phyloP scores from a whole-genome alignment of 2,888 invertebrate species.

The Tubulanus polymorphus region DNA sequence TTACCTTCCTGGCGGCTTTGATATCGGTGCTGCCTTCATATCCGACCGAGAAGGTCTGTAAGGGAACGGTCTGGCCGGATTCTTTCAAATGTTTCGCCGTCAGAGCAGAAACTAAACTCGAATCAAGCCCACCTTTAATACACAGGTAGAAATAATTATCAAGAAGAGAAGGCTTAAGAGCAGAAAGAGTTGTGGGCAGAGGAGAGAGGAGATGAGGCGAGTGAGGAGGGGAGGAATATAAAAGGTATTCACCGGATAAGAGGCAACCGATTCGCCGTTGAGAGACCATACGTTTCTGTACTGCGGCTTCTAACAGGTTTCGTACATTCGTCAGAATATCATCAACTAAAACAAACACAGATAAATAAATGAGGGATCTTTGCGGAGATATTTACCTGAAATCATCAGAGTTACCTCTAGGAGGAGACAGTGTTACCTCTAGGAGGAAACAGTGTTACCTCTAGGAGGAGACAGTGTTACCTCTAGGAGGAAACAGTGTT shows the following conservation, averaged over 20 bases:
- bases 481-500: no score
- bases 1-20: conserved; percentile 67
- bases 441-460: no score
- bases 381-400: no score
- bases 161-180: no score
- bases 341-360: conserved; percentile 4
- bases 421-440: no score
- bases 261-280: conserved; percentile 77
- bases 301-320: conserved; percentile 54
- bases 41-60: conserved; percentile 80
- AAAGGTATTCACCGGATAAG: conserved; percentile 61
- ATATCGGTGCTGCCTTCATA: conserved; percentile 81
- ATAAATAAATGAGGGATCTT: no score
- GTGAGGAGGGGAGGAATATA: no score
- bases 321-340: conserved; percentile 19
- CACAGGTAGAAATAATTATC: no score
- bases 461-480: no score
- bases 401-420: no score
- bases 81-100: conserved; percentile 35
- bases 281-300: conserved; percentile 74
- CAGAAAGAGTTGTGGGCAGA: no score
- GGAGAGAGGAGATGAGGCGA: no score
- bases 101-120: conserved; percentile 68
- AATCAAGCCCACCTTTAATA: conserved; percentile 66
- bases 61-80: conserved; percentile 27